These are phyloP conservation scores for Valencia hispanica DNA, from an alignment of 2,797 vertebrate species.

Conservation along the genomic window DNA sequence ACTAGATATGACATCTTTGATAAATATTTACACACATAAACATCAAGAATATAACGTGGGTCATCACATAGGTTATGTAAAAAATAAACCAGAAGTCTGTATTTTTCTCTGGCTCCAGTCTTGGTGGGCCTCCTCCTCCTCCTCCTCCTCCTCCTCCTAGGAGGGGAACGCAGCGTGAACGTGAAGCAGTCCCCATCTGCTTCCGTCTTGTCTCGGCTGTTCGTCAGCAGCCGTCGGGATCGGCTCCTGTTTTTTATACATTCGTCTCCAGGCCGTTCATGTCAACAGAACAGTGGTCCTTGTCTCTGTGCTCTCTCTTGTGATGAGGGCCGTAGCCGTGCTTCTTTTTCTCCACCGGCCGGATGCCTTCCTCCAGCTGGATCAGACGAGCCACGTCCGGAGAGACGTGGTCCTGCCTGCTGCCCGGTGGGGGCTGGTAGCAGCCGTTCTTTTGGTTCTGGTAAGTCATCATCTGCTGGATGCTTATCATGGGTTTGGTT, in stretches of 20 bases:
- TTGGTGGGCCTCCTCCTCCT: conserved; percentile 6
- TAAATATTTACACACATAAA: conserved; percentile 64
- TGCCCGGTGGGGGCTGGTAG: conserved; percentile 80
- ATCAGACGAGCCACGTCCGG: conserved; percentile 87
- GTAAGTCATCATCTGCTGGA: conserved; percentile 92
- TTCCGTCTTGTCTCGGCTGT: conserved; percentile 16
- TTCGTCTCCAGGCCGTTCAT: conserved; percentile 97
- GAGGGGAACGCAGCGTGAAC: conserved; percentile 20
- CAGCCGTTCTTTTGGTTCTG: conserved; percentile 92
- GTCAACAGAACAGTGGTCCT: conserved; percentile 93
- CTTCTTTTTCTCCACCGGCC: conserved; percentile 77
- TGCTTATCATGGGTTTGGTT: conserved; percentile 91
- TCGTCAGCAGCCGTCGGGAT: conserved; percentile 23
- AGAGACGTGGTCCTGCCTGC: conserved; percentile 72
- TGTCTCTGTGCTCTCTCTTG: conserved; percentile 82
- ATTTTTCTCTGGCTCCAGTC: conserved; percentile 18
- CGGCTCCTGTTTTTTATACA: conserved; percentile 77
- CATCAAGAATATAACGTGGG: conserved; percentile 57
- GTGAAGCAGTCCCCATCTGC: conserved; percentile 1
- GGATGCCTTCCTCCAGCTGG: conserved; percentile 90
- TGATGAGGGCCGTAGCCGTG: conserved; percentile 72
- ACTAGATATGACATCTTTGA: conserved; percentile 46
- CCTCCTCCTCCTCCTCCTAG: conserved; percentile 16
- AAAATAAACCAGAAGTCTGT: conserved; percentile 47
- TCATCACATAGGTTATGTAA: conserved; percentile 52